Conservation (phyloP, 2,113 vertebrate genomes). For the Plectropomus leopardus region DNA sequence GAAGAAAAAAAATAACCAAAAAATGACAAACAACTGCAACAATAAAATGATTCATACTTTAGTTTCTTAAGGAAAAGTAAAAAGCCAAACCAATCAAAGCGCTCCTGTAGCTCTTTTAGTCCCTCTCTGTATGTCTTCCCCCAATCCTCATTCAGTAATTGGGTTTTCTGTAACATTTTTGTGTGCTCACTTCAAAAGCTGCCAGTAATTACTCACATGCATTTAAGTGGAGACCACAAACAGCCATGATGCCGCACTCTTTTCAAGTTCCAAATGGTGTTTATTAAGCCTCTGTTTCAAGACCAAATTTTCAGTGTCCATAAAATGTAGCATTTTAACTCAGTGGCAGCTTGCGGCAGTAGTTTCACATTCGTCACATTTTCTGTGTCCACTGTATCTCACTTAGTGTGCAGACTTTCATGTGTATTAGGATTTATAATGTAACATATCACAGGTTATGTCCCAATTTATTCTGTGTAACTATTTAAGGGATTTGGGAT, state of each 20-base stretch:
- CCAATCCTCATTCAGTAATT: slow-evolving; percentile 21
- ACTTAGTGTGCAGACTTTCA: background rate
- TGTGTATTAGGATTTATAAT: background rate
- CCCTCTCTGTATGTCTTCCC: slow-evolving; percentile 1
- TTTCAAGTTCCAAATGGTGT: slow-evolving; percentile 74
- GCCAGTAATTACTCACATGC: slow-evolving; percentile 69
- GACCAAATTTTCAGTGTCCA: slow-evolving; percentile 52
- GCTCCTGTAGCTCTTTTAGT: background rate
- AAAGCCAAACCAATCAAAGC: background rate
- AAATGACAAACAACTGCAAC: background rate
- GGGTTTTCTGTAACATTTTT: slow-evolving; percentile 64
- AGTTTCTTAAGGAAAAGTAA: background rate
- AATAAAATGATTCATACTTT: background rate
- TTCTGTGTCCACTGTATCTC: slow-evolving; percentile 6
- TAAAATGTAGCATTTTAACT: slow-evolving; percentile 45
- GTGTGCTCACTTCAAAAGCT: slow-evolving; percentile 67
- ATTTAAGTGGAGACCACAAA: slow-evolving; percentile 72
- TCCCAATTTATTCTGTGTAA: background rate
- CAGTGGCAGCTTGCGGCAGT: slow-evolving; percentile 26
- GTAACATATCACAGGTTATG: background rate
- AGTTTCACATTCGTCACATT: slow-evolving; percentile 27
- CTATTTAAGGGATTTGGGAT: slow-evolving; percentile 10
- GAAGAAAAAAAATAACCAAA: background rate
- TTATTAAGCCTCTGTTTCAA: slow-evolving; percentile 72
- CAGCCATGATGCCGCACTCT: slow-evolving; percentile 48